Evolutionary conservation across 2,797 vertebrate genomes (phyloP).

Genomic region (Tapera naevia): DNA sequence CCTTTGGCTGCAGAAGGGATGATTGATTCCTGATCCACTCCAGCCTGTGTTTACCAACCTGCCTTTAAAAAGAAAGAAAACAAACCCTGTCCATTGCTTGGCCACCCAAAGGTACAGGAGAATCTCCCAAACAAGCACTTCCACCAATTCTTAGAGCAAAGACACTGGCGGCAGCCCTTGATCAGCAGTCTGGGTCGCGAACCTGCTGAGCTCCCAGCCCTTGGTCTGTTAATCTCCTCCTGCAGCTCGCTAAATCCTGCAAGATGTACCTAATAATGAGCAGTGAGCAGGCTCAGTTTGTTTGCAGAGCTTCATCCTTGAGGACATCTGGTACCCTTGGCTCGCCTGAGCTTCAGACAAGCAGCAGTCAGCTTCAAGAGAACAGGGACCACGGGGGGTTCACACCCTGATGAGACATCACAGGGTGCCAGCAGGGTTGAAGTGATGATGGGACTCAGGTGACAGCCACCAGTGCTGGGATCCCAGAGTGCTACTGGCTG

Average conservation of each 20-base stretch:
- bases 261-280: neutral
- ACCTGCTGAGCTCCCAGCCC: slow-evolving; percentile 2
- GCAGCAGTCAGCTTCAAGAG: neutral
- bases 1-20: neutral
- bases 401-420: neutral
- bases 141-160: neutral
- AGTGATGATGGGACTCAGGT: neutral
- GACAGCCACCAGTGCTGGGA: rapidly evolving
- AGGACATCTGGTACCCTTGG: neutral
- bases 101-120: neutral
- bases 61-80: neutral
- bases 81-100: neutral
- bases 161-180: neutral
- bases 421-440: neutral
- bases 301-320: slow-evolving; percentile 10
- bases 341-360: neutral
- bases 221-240: neutral
- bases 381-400: rapidly evolving
- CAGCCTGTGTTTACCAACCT: neutral
- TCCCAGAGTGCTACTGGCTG: neutral
- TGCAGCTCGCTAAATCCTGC: neutral
- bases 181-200: neutral
- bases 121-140: neutral
- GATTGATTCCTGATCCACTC: neutral
- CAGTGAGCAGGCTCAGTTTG: rapidly evolving